These are phyloP conservation scores for Chinchilla lanigera DNA, from an alignment of 2,113 vertebrate genomes.

Conservation along the genomic window DNA sequence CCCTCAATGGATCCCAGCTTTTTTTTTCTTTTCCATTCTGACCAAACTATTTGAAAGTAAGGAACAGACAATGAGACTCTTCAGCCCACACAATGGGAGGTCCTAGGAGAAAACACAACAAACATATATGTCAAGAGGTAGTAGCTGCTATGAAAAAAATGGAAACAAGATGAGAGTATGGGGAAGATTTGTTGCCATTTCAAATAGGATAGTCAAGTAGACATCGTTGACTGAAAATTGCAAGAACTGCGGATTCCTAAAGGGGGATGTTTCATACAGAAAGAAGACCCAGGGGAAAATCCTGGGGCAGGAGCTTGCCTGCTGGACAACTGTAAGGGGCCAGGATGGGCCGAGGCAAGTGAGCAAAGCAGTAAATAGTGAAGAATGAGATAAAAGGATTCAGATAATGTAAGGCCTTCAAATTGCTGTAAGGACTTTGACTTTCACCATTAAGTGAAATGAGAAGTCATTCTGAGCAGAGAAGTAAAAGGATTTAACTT, in stretches of 20 bases:
- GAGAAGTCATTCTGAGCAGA: not conserved
- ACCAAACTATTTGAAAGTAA: conserved; percentile 3
- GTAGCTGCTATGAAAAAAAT: not conserved
- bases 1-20: not conserved
- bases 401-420: not conserved
- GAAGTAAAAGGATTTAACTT: not conserved
- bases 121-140: not conserved
- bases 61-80: not conserved
- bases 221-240: not conserved
- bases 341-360: not conserved
- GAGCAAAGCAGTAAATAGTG: not conserved
- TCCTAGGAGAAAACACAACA: not conserved
- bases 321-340: not conserved
- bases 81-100: not conserved
- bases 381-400: not conserved
- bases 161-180: not conserved
- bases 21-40: not conserved
- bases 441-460: not conserved
- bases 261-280: not conserved
- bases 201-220: not conserved
- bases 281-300: not conserved
- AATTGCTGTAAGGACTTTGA: not conserved
- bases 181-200: not conserved
- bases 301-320: not conserved
- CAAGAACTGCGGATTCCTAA: not conserved